These are phyloP conservation scores for Lamprologus lemairii DNA, from an alignment of 2,113 vertebrate genomes.

Conservation along the genomic window DNA sequence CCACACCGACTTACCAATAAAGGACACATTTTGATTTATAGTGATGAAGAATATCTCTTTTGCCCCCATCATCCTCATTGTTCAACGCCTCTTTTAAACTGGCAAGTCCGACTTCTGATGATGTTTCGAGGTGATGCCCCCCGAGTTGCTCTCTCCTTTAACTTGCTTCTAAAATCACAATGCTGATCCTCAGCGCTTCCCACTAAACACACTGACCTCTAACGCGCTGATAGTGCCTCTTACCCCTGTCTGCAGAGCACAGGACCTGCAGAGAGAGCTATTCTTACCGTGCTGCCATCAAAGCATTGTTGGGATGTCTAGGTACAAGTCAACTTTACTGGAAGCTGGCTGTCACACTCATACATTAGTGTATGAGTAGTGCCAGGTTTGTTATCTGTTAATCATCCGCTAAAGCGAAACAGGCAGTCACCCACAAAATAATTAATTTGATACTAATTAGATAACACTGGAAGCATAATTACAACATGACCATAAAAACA, in stretches of 20 bases:
- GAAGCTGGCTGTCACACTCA: background rate
- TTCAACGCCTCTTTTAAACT: background rate
- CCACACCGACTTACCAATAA: constrained; percentile 68
- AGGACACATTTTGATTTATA: constrained; percentile 76
- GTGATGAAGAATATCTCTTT: constrained; percentile 74
- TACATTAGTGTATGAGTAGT: no score
- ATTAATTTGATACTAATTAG: background rate
- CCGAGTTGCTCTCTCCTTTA: background rate
- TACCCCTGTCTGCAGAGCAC: constrained; percentile 40
- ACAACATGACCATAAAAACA: background rate
- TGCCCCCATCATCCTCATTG: constrained; percentile 55
- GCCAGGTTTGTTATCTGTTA: background rate
- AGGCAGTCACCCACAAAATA: fast-evolving
- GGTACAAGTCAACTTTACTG: background rate
- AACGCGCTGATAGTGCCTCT: background rate
- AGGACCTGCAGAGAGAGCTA: constrained; percentile 70
- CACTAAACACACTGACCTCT: background rate
- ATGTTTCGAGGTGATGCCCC: background rate
- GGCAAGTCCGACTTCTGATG: background rate
- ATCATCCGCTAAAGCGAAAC: background rate
- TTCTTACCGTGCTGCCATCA: constrained; percentile 78
- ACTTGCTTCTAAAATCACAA: background rate
- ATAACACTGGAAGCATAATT: background rate
- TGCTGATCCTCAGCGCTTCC: background rate
- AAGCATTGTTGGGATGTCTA: constrained; percentile 73